Conservation (phyloP, 1,140 invertebrate genomes). For the Cephus cinctus region DNA sequence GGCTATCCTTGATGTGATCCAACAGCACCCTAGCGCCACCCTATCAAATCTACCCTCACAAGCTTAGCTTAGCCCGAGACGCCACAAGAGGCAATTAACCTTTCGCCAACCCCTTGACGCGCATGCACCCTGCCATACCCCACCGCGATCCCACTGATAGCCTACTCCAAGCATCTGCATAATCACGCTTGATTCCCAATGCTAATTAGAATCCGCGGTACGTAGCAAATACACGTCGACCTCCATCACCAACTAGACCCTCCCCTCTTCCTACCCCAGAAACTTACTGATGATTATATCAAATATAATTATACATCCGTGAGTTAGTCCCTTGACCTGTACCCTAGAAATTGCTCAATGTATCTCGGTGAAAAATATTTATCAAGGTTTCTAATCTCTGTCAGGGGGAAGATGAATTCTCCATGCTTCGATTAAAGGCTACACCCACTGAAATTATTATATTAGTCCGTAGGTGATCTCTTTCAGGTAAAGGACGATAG, state of each 20-base stretch:
- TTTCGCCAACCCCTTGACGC: conserved; percentile 37
- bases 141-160: conserved; percentile 34
- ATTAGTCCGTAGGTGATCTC: too few species aligned
- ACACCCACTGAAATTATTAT: too few species aligned
- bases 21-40: conserved; percentile 18
- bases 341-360: too few species aligned
- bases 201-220: conserved; percentile 51
- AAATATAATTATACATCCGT: too few species aligned
- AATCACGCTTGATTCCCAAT: conserved; percentile 52
- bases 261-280: not conserved
- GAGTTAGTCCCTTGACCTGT: too few species aligned
- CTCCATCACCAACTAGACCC: conserved; percentile 28
- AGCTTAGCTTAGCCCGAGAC: conserved; percentile 41
- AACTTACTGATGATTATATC: too few species aligned
- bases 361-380: too few species aligned
- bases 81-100: conserved; percentile 54
- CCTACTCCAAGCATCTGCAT: conserved; percentile 46
- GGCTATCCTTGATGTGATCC: conserved; percentile 33
- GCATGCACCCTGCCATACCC: conserved; percentile 14
- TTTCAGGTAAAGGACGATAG: too few species aligned
- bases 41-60: conserved; percentile 27
- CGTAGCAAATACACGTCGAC: conserved; percentile 41
- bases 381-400: too few species aligned
- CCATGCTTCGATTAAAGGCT: too few species aligned
- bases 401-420: too few species aligned